Base-by-base conservation (phyloP, 2,888 invertebrate species). In the Torymus aiolomorphi region DNA sequence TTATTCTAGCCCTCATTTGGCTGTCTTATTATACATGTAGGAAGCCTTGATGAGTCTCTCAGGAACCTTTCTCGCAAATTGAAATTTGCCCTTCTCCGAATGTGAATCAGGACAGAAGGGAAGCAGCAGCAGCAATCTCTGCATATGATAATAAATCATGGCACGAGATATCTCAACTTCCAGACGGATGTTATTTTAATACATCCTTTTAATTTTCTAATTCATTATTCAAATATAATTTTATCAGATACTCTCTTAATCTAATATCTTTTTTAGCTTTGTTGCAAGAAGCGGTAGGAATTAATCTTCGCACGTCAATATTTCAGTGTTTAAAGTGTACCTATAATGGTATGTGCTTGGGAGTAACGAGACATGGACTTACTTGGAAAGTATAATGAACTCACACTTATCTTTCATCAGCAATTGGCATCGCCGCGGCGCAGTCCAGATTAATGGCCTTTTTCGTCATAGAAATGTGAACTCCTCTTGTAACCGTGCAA, bases 371-470 rank as follows among this genome's bases (percentile, higher is more conserved):
- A 49, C 16, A 42, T 20, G 59, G 42, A 42, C 56, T 76, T 51
- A 31, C 62, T n/a, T 20, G 8, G 63, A 18, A 74, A 74, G 65
- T 54, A 49, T 70, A 69, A 63, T 63, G 56, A 76, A 76, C 49
- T 62, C 31, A 56, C 56, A 52, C 16, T 76, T 76, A 76, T 76
- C 76, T 63, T 61, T 56, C 56, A 76, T 70, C 76, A n/a, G 69
- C 54, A 42, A 76, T 76, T 76, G 12, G 20, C 59, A n/a, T 56
- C 5, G 11, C 18, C n/a, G n/a, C 11, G 13, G 42, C 42, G 42
- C 8, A 42, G 42, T 42, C 42, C 42, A 42, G 8, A 42, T 42
- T 42, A 42, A 42, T 42, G 42, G 42, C 1, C 42, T 42, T 42
- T 42, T 42, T 42, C 42, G 42, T 42, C 42, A 42, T 42, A 42